Conservation (phyloP, 2,888 invertebrate genomes). For the Ormyrus thymus region DNA sequence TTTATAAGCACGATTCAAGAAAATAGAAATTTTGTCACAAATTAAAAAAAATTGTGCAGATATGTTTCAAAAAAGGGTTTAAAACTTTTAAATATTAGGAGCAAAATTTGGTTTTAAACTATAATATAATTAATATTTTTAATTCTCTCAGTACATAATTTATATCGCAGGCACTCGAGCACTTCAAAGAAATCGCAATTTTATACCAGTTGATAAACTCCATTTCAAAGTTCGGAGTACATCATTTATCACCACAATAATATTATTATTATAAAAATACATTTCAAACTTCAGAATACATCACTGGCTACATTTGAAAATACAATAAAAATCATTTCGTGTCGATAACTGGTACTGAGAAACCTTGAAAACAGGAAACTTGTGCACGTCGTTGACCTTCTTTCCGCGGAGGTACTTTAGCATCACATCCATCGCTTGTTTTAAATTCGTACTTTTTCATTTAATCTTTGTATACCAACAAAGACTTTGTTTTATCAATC, state of each 20-base stretch:
- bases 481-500: not conserved
- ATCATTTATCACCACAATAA: too few relatives aligned
- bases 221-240: constrained; percentile 15
- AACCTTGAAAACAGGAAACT: constrained; percentile 25
- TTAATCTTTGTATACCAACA: not conserved
- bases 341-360: not conserved
- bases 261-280: not conserved
- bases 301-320: not conserved
- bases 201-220: not conserved
- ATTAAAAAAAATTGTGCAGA: too few relatives aligned
- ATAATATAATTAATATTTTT: too few relatives aligned
- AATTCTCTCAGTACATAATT: too few relatives aligned
- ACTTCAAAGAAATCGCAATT: not conserved
- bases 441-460: constrained; percentile 10
- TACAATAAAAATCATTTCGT: constrained; percentile 11
- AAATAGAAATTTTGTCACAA: too few relatives aligned
- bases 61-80: too few relatives aligned
- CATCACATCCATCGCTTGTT: not conserved
- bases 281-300: constrained; percentile 7
- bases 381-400: constrained; percentile 21
- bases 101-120: too few relatives aligned
- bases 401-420: constrained; percentile 5
- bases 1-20: too few relatives aligned
- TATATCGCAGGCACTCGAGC: too few relatives aligned
- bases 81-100: too few relatives aligned